These are phyloP conservation scores for Tragelaphus imberbis DNA, from an alignment of 2,113 vertebrate genomes.

Conservation along the genomic window DNA sequence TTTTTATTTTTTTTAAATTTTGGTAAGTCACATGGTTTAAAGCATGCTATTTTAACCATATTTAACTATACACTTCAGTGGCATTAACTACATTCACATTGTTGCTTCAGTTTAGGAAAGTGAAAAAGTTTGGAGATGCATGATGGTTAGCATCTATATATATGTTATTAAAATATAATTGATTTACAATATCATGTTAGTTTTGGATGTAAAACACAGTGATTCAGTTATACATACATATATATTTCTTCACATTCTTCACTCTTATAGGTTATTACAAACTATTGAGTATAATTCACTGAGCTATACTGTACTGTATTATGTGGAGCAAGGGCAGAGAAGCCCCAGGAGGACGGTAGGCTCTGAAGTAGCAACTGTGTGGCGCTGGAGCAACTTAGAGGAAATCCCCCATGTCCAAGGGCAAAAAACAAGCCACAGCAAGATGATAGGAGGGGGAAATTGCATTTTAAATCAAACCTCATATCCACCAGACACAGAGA, in stretches of 20 bases:
- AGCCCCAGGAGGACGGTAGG: not conserved
- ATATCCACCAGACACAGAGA: not conserved
- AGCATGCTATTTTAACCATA: not conserved
- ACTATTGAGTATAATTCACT: not conserved
- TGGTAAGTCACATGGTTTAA: not conserved
- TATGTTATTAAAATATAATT: not conserved
- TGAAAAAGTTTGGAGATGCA: not conserved
- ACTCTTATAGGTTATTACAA: not conserved
- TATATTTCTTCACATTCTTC: not conserved
- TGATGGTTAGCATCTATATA: not conserved
- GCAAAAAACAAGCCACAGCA: not conserved
- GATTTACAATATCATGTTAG: not conserved
- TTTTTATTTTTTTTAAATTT: not conserved
- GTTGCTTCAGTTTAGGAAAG: not conserved
- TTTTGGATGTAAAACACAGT: not conserved
- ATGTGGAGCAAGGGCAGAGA: not conserved
- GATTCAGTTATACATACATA: not conserved
- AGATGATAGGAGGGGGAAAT: not conserved
- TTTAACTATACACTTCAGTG: not conserved
- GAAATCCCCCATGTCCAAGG: not conserved
- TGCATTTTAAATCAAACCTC: not conserved
- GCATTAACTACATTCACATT: not conserved
- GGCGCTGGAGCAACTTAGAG: not conserved
- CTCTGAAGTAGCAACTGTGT: accelerated
- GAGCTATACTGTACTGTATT: not conserved